Evolutionary conservation across 2,797 vertebrate genomes (phyloP).

Genomic region (Danionella dracula): DNA sequence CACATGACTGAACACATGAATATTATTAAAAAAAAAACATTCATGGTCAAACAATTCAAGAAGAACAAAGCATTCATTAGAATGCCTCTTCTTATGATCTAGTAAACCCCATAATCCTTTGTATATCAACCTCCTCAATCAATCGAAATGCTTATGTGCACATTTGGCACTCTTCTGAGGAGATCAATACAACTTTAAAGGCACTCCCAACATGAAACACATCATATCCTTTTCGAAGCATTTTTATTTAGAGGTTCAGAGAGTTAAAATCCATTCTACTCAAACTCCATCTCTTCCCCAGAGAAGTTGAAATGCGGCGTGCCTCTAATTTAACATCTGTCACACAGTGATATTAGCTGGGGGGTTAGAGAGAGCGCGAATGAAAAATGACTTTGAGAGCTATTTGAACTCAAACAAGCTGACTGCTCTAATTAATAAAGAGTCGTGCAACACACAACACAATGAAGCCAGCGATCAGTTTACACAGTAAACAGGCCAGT

Average conservation of each 20-base stretch:
- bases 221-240: conserved; percentile 16
- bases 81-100: no score
- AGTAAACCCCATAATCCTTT: conserved; percentile 10
- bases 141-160: conserved; percentile 26
- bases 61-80: no score
- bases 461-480: conserved; percentile 43
- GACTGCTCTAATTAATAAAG: conserved; percentile 52
- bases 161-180: conserved; percentile 21
- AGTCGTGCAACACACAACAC: conserved; percentile 34
- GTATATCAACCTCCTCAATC: conserved; percentile 7
- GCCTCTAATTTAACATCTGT: conserved; percentile 53
- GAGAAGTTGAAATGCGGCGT: conserved; percentile 37
- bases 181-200: conserved; percentile 35
- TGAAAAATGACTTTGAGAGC: conserved; percentile 46
- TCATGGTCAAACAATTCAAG: no score
- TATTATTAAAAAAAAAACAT: no score
- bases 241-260: conserved; percentile 36
- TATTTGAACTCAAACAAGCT: conserved; percentile 52
- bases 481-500: conserved; percentile 51
- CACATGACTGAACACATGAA: no score
- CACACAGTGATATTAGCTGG: conserved; percentile 35
- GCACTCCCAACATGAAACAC: conserved; percentile 27
- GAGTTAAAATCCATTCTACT: conserved; percentile 41
- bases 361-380: not conserved
- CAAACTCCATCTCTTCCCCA: conserved; percentile 24